phyloP scores from a whole-genome alignment of 2,113 vertebrate genomes.

The Pangasianodon hypophthalmus region DNA sequence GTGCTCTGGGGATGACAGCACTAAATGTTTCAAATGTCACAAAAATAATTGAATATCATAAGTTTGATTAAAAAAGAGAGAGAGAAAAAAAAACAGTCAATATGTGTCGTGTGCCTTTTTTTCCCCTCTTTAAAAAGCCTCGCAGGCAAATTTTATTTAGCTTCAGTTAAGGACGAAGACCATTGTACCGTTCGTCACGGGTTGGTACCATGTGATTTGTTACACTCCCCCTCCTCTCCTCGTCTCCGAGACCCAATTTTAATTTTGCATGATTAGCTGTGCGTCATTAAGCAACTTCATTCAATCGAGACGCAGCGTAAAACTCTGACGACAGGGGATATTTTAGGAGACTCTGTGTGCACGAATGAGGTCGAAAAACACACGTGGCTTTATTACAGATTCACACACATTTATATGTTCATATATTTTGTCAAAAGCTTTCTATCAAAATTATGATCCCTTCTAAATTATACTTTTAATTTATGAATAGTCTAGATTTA shows the following conservation, averaged over 20 bases:
- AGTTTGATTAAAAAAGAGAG: conserved; percentile 84
- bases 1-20: conserved; percentile 83
- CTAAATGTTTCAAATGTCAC: conserved; percentile 89
- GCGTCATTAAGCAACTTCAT: conserved; percentile 96
- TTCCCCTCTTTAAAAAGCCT: conserved; percentile 85
- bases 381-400: conserved; percentile 58
- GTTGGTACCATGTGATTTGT: conserved; percentile 92
- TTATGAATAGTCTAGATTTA: not conserved
- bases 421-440: conserved; percentile 15
- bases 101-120: conserved; percentile 77
- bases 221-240: conserved; percentile 69
- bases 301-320: conserved; percentile 84
- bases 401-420: conserved; percentile 47
- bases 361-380: not conserved
- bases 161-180: conserved; percentile 84
- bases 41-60: conserved; percentile 92
- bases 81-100: conserved; percentile 71
- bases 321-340: conserved; percentile 86
- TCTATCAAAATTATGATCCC: conserved; percentile 17
- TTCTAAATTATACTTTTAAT: not conserved
- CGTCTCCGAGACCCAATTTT: conserved; percentile 84
- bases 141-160: conserved; percentile 93
- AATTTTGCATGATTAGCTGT: conserved; percentile 99
- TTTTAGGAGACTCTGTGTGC: conserved; percentile 80
- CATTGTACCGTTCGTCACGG: conserved; percentile 92